Evolutionary conservation across 2,113 vertebrate species (phyloP).

Genomic region (Neolamprologus hecqui): DNA sequence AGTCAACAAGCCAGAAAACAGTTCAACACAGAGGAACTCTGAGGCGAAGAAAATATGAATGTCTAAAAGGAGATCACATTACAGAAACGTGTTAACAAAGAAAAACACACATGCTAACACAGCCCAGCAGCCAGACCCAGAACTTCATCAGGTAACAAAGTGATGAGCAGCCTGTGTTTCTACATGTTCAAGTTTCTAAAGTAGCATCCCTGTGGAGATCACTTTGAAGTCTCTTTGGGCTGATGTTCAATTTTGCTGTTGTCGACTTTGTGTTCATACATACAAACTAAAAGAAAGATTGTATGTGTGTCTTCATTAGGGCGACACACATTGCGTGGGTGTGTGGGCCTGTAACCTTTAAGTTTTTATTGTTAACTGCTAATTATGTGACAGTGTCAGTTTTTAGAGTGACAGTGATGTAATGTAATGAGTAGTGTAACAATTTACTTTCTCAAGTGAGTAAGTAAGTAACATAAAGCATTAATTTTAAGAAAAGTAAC

Average conservation of each 20-base stretch:
- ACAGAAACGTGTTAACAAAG: not conserved
- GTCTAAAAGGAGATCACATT: not conserved
- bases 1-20: not conserved
- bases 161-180: not conserved
- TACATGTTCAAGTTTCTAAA: not conserved
- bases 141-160: not conserved
- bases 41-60: not conserved
- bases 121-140: not conserved
- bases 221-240: not conserved
- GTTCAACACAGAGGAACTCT: not conserved
- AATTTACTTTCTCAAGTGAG: not conserved
- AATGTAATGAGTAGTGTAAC: not conserved
- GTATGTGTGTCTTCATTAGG: not conserved
- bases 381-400: not conserved
- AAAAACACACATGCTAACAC: not conserved
- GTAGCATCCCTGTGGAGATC: not conserved
- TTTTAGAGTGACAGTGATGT: not conserved
- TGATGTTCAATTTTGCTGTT: not conserved
- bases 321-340: fast-evolving
- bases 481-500: not conserved
- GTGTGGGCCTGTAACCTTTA: not conserved
- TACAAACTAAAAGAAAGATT: not conserved
- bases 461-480: not conserved
- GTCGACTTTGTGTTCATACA: not conserved
- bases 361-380: not conserved